phyloP scores from a whole-genome alignment of 2,888 invertebrate genomes.

The Caenorhabditis plicata region DNA sequence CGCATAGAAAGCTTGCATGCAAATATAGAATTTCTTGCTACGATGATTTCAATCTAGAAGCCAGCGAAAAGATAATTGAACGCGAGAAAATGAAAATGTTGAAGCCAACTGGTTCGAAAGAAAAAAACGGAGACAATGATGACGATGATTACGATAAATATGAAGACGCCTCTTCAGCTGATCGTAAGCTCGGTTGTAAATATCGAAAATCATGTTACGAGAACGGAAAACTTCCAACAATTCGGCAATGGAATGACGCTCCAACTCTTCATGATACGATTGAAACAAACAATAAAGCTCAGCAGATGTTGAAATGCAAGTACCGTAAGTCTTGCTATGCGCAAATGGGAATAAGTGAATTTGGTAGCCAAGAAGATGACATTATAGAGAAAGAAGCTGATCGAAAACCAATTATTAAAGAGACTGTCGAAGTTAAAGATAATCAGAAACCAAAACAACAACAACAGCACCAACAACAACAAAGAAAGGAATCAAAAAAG shows the following conservation, averaged over 20 bases:
- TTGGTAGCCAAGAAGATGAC: conserved; percentile 6
- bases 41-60: conserved; percentile 22
- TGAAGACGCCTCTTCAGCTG: not conserved
- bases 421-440: conserved; percentile 8
- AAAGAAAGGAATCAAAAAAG: conserved; percentile 15
- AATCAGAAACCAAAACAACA: not conserved
- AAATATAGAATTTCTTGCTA: conserved; percentile 59
- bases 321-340: conserved; percentile 42
- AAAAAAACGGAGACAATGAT: conserved; percentile 7
- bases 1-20: conserved; percentile 49
- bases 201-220: conserved; percentile 61
- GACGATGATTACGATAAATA: conserved; percentile 24
- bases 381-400: conserved; percentile 14
- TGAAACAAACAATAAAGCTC: conserved; percentile 4
- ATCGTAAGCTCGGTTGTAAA: conserved; percentile 40
- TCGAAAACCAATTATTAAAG: conserved; percentile 8
- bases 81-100: conserved; percentile 10
- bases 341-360: conserved; percentile 18
- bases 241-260: conserved; percentile 18
- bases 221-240: conserved; percentile 20
- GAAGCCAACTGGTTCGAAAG: not conserved
- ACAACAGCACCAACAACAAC: conserved; percentile 11
- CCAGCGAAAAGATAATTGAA: conserved; percentile 23
- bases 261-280: conserved; percentile 17
- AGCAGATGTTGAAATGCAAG: conserved; percentile 26